A percentile compares a stretch with the other conserved stretches of the same genome.
Conservation (phyloP, 2,888 invertebrate genomes). For the Cephus pulcher region DNA sequence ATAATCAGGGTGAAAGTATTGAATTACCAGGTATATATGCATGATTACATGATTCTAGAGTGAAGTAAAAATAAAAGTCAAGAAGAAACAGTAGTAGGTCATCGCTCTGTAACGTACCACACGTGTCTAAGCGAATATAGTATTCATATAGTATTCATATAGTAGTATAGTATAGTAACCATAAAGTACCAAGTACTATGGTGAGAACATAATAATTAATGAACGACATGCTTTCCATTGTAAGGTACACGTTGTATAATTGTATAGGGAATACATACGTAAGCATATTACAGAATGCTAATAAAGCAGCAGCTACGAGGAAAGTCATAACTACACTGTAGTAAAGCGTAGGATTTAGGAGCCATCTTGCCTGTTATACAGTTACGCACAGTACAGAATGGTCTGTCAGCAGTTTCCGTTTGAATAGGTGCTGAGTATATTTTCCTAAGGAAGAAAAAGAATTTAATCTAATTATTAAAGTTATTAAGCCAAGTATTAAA, state of each 20-base stretch:
- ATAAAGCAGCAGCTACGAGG: background rate
- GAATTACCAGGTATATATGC: background rate
- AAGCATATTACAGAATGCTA: background rate
- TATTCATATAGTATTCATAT: background rate
- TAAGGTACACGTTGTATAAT: background rate
- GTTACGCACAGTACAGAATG: background rate
- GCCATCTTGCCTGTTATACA: background rate
- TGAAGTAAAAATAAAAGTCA: background rate
- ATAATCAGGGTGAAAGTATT: background rate
- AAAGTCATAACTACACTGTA: background rate
- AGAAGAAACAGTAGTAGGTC: background rate
- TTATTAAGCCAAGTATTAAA: background rate
- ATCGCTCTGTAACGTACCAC: background rate
- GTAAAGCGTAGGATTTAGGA: background rate
- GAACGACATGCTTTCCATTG: background rate
- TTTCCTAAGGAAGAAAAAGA: background rate
- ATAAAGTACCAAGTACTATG: background rate
- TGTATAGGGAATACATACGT: background rate
- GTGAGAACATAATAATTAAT: background rate
- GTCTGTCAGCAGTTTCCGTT: background rate
- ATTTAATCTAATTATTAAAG: background rate
- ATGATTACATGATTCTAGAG: background rate
- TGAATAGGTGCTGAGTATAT: background rate
- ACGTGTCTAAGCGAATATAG: background rate
- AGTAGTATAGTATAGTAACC: background rate